Conservation (phyloP, 2,113 vertebrate species). For the Microtus oregoni region DNA sequence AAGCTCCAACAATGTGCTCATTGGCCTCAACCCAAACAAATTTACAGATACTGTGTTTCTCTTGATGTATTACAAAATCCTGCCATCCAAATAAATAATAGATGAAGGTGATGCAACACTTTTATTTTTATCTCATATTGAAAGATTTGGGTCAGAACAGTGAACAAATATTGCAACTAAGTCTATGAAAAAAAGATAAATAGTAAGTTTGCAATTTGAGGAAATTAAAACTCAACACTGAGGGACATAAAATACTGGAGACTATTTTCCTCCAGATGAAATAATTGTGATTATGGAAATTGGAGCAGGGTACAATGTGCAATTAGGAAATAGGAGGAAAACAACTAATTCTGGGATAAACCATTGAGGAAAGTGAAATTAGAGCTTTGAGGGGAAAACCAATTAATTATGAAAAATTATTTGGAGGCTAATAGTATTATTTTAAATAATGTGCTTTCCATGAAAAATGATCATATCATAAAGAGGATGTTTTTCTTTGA, state of each 20-base stretch:
- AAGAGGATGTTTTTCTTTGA: background rate
- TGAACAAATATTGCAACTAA: slow-evolving; percentile 63
- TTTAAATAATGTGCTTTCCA: slow-evolving; percentile 21
- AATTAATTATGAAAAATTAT: slow-evolving; percentile 68
- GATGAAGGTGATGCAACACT: background rate
- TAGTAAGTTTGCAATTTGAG: slow-evolving; percentile 31
- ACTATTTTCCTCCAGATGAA: slow-evolving; percentile 24
- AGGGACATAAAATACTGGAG: slow-evolving; percentile 27
- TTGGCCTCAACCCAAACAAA: slow-evolving; percentile 34
- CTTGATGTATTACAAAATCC: slow-evolving; percentile 42
- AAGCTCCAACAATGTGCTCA: background rate
- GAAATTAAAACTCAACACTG: slow-evolving; percentile 60
- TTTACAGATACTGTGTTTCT: background rate
- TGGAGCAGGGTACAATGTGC: slow-evolving; percentile 18
- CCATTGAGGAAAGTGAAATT: slow-evolving; percentile 9
- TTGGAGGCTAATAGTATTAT: slow-evolving; percentile 20
- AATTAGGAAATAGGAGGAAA: slow-evolving; percentile 63
- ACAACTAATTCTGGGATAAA: background rate
- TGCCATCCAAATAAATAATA: background rate
- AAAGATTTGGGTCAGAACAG: background rate
- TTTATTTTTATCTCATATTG: background rate
- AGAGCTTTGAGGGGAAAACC: background rate
- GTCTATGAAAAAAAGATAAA: background rate
- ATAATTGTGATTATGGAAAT: slow-evolving; percentile 65
- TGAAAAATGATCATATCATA: slow-evolving; percentile 12